Percentiles rank a stretch among this genome's conserved stretches.
Evolutionary conservation across 2,888 invertebrate genomes (phyloP).

Genomic region (Drosophila mimica): DNA sequence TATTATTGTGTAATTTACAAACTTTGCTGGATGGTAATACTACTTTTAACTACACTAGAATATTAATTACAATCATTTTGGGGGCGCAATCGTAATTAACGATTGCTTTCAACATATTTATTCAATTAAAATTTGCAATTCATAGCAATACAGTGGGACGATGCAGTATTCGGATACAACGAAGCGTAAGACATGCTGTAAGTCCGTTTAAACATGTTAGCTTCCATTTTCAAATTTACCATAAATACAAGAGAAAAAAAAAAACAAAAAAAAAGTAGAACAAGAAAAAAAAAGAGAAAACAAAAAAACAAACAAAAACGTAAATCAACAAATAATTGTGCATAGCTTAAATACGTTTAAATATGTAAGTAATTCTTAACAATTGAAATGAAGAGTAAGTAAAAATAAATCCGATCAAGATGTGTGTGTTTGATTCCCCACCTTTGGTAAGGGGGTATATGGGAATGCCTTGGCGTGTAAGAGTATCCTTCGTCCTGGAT

Average conservation of each 20-base stretch:
- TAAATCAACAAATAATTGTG: slow-evolving; percentile 59
- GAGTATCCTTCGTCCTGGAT: slow-evolving; percentile 34
- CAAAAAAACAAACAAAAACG: slow-evolving; percentile 24
- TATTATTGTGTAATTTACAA: slow-evolving; percentile 30
- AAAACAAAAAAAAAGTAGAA: slow-evolving; percentile 5
- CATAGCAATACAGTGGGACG: slow-evolving; percentile 51
- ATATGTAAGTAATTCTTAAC: slow-evolving; percentile 76
- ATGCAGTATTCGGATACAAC: slow-evolving; percentile 49
- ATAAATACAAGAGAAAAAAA: slow-evolving; percentile 14
- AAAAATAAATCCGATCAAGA: slow-evolving; percentile 78
- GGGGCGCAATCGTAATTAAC: slow-evolving; percentile 13
- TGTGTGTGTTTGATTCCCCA: slow-evolving; percentile 82
- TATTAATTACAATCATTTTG: slow-evolving; percentile 22
- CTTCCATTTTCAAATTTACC: slow-evolving; percentile 30
- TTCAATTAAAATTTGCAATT: slow-evolving; percentile 56
- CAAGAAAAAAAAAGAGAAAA: slow-evolving; percentile 9
- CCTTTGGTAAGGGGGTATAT: slow-evolving; percentile 80
- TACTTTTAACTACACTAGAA: slow-evolving; percentile 21
- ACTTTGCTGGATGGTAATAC: slow-evolving; percentile 48
- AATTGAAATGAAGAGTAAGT: slow-evolving; percentile 76
- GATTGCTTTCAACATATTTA: slow-evolving; percentile 59
- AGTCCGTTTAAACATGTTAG: slow-evolving; percentile 48
- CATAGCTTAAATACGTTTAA: slow-evolving; percentile 76
- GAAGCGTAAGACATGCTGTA: slow-evolving; percentile 47
- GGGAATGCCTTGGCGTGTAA: slow-evolving; percentile 55